Base-by-base conservation (phyloP, 2,888 invertebrate genomes). In the Tenthredo notha region DNA sequence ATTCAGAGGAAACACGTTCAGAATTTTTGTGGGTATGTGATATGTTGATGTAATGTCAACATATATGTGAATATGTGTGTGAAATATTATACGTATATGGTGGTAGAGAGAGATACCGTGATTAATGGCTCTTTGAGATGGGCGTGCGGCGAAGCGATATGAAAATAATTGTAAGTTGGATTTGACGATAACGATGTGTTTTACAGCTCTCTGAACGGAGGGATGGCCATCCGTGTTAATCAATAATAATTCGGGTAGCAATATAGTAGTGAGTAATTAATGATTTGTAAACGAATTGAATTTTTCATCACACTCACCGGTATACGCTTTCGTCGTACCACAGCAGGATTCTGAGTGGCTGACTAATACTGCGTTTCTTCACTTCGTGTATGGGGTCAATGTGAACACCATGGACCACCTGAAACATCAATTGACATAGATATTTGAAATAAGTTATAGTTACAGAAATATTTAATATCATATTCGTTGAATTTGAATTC, bases 281-380 rank as follows among this genome's bases (percentile, higher is more conserved):
- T 74, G 43, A 74, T 74, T 15, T 43, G 21, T 21, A 18, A 10
- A 21, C 21, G 25, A 12, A 74, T 74, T 74, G 74, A 74, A 74
- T 74, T 74, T 43, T 74, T 54, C 40, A 50, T n/a, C 9, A n/a
- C 29, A 93, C 96, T 95, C 92, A 98, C 98, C 97, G 96, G 94
- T 97, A 97, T 75, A 98, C 98, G 91, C 98, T 98, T 88, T 97
- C 96, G 92, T 98, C 98, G 92, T 98, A 98, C 92, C 96, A 96
- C 88, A 98, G 95, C 87, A 97, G 95, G 90, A 98, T 98, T 91
- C 98, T 95, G 88, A 98, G 94, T 0, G 97, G 97, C 90, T 98
- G 98, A 93, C 96, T 96, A 89, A 97, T 95, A 91, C 97, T 97
- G 86, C 98, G 94, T 92, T 97, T 97, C 91, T 95, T 96, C 92